Conservation (phyloP, 2,113 vertebrate species). For the Malurus melanocephalus region DNA sequence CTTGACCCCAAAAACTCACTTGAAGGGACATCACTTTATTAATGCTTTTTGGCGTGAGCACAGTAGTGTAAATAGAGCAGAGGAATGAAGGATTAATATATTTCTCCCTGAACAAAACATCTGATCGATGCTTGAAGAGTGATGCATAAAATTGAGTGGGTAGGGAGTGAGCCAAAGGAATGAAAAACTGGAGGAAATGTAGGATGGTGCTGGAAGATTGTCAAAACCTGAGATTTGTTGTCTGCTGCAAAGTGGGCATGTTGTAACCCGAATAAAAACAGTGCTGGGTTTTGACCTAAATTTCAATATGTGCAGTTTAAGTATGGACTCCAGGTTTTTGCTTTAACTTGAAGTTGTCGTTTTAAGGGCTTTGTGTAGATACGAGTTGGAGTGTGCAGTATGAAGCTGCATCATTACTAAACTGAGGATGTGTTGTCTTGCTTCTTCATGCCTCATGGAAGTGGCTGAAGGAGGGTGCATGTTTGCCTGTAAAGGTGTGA, state of each 20-base stretch:
- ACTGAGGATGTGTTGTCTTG: not conserved
- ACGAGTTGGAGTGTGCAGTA: rapidly evolving
- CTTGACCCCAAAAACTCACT: not conserved
- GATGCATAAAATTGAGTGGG: conserved; percentile 51
- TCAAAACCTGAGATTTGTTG: conserved; percentile 31
- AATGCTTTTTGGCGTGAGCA: not conserved
- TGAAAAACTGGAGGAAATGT: conserved; percentile 45
- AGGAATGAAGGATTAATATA: not conserved
- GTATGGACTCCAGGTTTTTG: not conserved
- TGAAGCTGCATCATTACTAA: not conserved
- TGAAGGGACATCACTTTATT: not conserved
- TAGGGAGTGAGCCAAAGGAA: conserved; percentile 49
- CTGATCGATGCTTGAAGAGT: not conserved
- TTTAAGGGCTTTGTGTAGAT: not conserved
- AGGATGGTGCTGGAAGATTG: conserved; percentile 49
- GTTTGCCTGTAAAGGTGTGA: not conserved
- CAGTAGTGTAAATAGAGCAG: not conserved
- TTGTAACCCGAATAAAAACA: conserved; percentile 33
- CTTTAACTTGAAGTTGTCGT: not conserved
- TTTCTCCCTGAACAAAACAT: not conserved
- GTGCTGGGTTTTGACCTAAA: conserved; percentile 33
- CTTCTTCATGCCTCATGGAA: not conserved
- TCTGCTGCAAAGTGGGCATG: conserved; percentile 25
- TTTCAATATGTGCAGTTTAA: not conserved
- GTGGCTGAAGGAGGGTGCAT: not conserved